Conservation (phyloP, 1,140 invertebrate genomes). For the Lepidostoma basale region DNA sequence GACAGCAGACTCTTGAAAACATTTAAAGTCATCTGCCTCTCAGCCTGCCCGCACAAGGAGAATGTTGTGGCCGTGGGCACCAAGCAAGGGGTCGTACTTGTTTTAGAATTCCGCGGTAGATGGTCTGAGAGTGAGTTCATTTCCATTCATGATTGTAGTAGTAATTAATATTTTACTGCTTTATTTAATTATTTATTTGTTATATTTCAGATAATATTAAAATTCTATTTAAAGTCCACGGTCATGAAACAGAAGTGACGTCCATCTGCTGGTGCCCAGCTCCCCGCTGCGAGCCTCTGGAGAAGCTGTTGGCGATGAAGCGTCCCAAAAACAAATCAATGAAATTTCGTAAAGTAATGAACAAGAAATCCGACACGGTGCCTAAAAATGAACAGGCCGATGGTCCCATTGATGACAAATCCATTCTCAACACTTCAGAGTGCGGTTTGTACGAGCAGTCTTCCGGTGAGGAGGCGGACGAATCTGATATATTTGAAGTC, state of each 20-base stretch:
- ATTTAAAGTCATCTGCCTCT: conserved; percentile 61
- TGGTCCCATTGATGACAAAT: neutral
- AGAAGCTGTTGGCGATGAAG: conserved; percentile 20
- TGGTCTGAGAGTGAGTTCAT: too few relatives aligned
- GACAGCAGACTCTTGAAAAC: conserved; percentile 56
- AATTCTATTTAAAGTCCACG: conserved; percentile 69
- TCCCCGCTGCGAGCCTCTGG: conserved; percentile 44
- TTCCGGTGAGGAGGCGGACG: conserved; percentile 25
- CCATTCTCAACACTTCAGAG: neutral
- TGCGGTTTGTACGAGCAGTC: conserved; percentile 22
- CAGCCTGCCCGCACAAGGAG: conserved; percentile 68
- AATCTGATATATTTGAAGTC: conserved; percentile 36
- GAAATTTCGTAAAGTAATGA: neutral
- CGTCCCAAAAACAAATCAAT: conserved; percentile 2
- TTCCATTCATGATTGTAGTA: too few relatives aligned
- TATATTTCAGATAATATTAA: conserved; percentile 60
- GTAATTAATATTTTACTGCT: neutral
- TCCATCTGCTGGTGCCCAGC: conserved; percentile 77
- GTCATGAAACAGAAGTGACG: conserved; percentile 73
- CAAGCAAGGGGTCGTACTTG: conserved; percentile 68
- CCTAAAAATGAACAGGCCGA: neutral
- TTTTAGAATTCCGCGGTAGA: conserved; percentile 66
- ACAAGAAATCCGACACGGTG: neutral
- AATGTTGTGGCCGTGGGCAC: conserved; percentile 69
- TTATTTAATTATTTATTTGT: conserved; percentile 35